Base-by-base conservation (phyloP, 2,113 vertebrate genomes). In the Podilymbus podiceps region DNA sequence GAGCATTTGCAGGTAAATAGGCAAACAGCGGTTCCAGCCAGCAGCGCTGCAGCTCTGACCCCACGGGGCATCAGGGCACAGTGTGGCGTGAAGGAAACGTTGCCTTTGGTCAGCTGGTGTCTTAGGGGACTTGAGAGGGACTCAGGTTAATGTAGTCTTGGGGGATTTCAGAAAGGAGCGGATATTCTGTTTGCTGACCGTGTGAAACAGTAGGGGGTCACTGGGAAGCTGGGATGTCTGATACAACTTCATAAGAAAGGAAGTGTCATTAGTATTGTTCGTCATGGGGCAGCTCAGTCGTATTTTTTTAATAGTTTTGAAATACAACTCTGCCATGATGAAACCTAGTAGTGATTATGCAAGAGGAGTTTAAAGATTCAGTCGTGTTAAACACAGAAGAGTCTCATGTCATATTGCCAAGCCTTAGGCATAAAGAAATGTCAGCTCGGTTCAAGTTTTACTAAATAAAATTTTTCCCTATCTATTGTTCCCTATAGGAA, bases 41-140 rank as follows among this genome's bases (percentile, higher is more conserved):
- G 42, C 20, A 38, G 60, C 15, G 64, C 56, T 85, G 55, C 49
- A 71, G 44, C 71, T 69, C 49, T 76, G 40, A 11, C 75, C 47
- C 35, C 33, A 5, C 28, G 35, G 46, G 11, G 19, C 49, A 53
- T 55, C 62, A 12, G 0, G 0, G 49, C 28, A 38, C 8, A 13
- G 0, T 4, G 0, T 33, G 74, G 8, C 4, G 0, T 35, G 52
- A 22, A 55, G 40, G 38, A 67, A 38, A 8, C 1, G 10, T 22
- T 60, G 46, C 40, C 40, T 72, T 64, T 56, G 53, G 33, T 82
- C 35, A 42, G 11, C n/a, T 47, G 1, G 0, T 38, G 8, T 30
- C 11, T 63, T 63, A 5, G 19, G 27, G 50, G 15, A 13, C 47
- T 60, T 63, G 19, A 64, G 55, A 73, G 35, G 28, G 31, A 81